Base-by-base conservation (phyloP, 2,888 invertebrate genomes). In the Synanthedon vespiformis region DNA sequence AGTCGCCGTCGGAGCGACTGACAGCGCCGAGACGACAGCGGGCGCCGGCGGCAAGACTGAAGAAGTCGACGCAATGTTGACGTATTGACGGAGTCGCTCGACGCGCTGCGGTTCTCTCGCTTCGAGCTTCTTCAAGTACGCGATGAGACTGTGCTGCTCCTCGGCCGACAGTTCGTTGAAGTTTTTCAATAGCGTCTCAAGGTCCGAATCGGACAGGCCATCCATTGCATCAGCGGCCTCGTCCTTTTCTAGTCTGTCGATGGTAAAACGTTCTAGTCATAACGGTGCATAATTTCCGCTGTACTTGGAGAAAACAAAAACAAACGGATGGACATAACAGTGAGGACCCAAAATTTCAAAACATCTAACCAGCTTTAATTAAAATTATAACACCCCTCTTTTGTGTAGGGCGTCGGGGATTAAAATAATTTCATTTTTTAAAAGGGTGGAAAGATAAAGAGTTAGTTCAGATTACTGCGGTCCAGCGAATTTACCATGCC, bases 141-240 rank as follows among this genome's bases (percentile, higher is more conserved):
- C 92, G 40, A 95, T 95, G 4, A 95, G 87, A 61, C 93, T 92
- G 68, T 94, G 93, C 65, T 95, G 95, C 70, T 95, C 95, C 58
- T 94, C 94, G 0, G 91, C 90, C 0, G 92, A 92, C 12, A 95
- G 75, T 63, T 94, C 94, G 70, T 94, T 94, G 64, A 86, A 87
- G 68, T 95, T 95, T 71, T 94, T 93, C 53, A 95, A 72, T 1
- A 95, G 77, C 0, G 93, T 92, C 69, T 95, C 94, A 50, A 95
- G 74, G 65, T 95, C 95, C 0, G 92, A 91, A 70, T 95, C 94
- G 0, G 94, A 94, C 8, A 95, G 80, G 11, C 91, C 92, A 61
- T 94, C 94, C 90, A 94, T 92, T 52, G 89, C 80, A 64, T 83
- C 78, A 16, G 85, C 69, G 50, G 77, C 59, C 50, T 72, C 68